Conservation (phyloP, 2,113 vertebrate species). For the Isichthys henryi region DNA sequence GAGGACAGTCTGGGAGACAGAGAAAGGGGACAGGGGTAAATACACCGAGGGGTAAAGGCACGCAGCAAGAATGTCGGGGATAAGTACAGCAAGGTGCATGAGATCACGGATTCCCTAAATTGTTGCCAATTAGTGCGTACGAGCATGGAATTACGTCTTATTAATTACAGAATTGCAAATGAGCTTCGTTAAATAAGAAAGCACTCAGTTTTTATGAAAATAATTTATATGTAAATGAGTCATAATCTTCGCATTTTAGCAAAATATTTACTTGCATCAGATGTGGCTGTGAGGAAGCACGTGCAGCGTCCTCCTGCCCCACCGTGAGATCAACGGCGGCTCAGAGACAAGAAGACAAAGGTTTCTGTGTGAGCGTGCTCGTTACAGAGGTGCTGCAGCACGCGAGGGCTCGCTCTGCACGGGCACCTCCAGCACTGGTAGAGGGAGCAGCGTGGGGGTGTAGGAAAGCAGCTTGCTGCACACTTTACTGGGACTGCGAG, state of each 20-base stretch:
- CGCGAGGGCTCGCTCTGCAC: not conserved
- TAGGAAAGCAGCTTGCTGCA: not conserved
- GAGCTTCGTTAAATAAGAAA: constrained; percentile 15
- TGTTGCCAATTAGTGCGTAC: not conserved
- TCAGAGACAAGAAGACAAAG: not conserved
- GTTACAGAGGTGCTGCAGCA: not conserved
- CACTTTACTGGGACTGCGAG: not conserved
- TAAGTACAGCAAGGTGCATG: not conserved
- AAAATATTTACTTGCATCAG: not conserved
- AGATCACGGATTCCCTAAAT: not conserved
- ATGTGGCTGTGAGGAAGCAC: not conserved
- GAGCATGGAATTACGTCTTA: constrained; percentile 13
- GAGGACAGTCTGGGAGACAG: not conserved
- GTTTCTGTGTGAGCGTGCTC: not conserved
- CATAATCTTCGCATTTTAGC: constrained; percentile 1
- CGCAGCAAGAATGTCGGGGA: not conserved
- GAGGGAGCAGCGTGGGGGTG: not conserved
- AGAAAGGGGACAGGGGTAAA: not conserved
- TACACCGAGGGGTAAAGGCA: not conserved
- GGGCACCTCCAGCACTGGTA: not conserved
- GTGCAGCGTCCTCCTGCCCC: not conserved
- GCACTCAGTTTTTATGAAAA: constrained; percentile 4
- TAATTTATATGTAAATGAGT: constrained; percentile 21
- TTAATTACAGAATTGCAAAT: constrained; percentile 18
- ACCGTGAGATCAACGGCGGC: not conserved